Base-by-base conservation (phyloP, 2,797 vertebrate species). In the Spinus olivaceus region DNA sequence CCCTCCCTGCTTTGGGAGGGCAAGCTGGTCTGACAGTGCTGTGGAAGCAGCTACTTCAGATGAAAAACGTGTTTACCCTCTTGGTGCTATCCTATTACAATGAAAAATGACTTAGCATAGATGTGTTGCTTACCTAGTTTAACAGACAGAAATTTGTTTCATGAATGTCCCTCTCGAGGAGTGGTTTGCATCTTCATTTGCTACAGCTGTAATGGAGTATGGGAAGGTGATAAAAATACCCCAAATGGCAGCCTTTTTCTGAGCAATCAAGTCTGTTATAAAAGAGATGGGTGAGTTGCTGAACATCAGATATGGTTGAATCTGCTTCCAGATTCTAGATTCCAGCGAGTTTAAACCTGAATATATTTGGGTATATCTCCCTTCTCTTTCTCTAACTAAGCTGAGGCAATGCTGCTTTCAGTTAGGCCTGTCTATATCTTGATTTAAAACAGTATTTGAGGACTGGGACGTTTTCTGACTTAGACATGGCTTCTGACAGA, bases 21-120 rank as follows among this genome's bases (percentile, higher is more conserved):
- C 23, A 70, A 15, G 9, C 41, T 91, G 88, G 49, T 93, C 74
- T 93, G 94, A 87, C 35, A 53, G 67, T 64, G 67, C 81, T 87
- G 60, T 64, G 64, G 60, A 64, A 78, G 41, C 6, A 0, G 51
- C 84, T 84, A 18, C 73, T 90, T 84, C 61, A 92, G 74, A 76
- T 92, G 35, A 72, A 79, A 61, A 32, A 60, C 6, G 0, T 87
- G 57, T 95, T 93, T 91, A 70, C 84, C 44, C 49, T 94, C 51
- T 86, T 91, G 94, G 91, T 93, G 92, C 94, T 96, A 92, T 92
- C 59, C 88, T 65, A 13, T 86, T 90, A 51, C 22, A 44, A 16
- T 37, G 56, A 81, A 77, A 90, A 88, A 92, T 79, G 10, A 74
- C 54, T 76, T 92, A 76, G 53, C 30, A 32, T 81, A 83, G 66